Evolutionary conservation across 1,140 invertebrate genomes (phyloP).

Genomic region (Orius insidiosus): DNA sequence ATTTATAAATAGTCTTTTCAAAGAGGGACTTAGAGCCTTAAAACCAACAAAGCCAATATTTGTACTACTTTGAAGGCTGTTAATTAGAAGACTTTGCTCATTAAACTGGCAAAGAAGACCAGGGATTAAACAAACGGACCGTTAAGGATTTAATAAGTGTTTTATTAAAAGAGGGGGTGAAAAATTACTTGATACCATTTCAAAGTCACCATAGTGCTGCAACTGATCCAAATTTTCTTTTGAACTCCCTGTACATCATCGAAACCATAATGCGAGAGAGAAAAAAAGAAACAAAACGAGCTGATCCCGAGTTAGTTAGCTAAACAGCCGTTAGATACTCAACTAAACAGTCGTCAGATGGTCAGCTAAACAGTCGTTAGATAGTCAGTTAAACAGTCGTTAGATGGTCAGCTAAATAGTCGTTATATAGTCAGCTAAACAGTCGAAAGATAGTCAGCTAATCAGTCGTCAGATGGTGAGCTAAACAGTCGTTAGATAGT

Average conservation of each 20-base stretch:
- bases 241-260: neutral
- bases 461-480: no score
- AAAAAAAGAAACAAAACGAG: neutral
- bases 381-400: no score
- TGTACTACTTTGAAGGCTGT: neutral
- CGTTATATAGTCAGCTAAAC: no score
- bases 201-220: neutral
- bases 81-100: slow-evolving; percentile 7
- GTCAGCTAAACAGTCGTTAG: no score
- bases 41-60: neutral
- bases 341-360: no score
- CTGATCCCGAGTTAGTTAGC: neutral
- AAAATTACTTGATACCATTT: neutral
- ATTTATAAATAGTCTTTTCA: no score
- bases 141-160: slow-evolving; percentile 7
- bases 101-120: neutral
- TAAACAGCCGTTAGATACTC: no score
- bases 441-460: no score
- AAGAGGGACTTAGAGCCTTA: neutral
- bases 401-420: no score
- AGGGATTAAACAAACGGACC: slow-evolving; percentile 5
- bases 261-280: neutral
- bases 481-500: no score
- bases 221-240: neutral
- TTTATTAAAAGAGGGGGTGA: slow-evolving; percentile 6